Percentiles rank a stretch among this genome's conserved stretches.
Evolutionary conservation across 35 echinoderm and acorn worm genomes (phyloP).

Genomic region (Apostichopus parvimensis): DNA sequence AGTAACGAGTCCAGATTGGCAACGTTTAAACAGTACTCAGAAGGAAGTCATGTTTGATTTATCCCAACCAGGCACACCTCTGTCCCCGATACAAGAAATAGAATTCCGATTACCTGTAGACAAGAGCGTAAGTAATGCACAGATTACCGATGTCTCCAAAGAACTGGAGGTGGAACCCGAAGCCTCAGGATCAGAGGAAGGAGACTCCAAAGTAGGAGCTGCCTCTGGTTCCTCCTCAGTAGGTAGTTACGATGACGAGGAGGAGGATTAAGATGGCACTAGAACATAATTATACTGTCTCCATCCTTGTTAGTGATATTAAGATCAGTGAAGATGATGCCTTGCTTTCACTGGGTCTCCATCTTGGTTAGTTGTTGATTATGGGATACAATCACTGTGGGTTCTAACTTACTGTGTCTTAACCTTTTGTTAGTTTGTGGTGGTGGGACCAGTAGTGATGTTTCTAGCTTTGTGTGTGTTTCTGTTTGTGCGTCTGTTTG

Average conservation of each 20-base stretch:
- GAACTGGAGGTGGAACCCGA: not conserved
- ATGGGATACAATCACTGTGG: not conserved
- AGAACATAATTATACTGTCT: too few species aligned
- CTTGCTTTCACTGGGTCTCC: too few species aligned
- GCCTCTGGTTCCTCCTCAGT: not conserved
- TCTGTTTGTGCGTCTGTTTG: not conserved
- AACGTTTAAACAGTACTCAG: not conserved
- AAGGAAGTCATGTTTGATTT: not conserved
- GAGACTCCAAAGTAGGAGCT: not conserved
- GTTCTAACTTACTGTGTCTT: not conserved
- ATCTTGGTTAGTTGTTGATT: too few species aligned
- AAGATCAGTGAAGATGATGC: too few species aligned
- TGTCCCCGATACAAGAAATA: not conserved
- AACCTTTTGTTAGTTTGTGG: not conserved
- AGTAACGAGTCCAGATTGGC: not conserved
- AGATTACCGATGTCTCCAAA: not conserved
- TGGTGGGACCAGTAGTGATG: not conserved
- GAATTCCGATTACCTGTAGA: not conserved
- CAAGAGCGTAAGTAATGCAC: not conserved
- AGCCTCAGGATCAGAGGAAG: not conserved
- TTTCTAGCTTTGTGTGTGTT: not conserved
- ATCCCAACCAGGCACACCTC: not conserved
- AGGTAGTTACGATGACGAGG: not conserved
- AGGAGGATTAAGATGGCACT: not conserved
- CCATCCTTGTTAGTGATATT: too few species aligned